phyloP scores from a whole-genome alignment of 2,113 vertebrate species.

The Caracal caracal region DNA sequence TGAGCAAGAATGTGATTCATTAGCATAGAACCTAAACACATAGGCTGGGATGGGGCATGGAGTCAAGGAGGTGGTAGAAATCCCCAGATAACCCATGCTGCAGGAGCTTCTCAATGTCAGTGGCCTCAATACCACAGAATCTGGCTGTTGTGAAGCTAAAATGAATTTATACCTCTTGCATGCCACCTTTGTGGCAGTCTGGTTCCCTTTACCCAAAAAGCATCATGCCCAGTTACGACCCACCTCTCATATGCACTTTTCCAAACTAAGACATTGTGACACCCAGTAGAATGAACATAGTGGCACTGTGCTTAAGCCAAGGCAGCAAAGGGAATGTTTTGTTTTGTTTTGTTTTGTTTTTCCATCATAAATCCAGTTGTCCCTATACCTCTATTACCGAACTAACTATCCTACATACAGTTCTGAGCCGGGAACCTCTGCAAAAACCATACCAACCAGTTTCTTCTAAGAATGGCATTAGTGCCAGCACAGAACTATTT shows the following conservation, averaged over 20 bases:
- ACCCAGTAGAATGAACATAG: neutral
- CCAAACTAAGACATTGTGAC: neutral
- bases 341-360: neutral
- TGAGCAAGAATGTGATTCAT: neutral
- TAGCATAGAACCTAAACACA: neutral
- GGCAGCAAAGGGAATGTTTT: neutral
- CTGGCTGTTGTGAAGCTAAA: neutral
- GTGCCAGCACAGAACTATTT: neutral
- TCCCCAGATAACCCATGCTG: neutral
- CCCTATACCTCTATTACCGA: neutral
- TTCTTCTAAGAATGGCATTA: neutral
- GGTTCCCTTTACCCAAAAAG: neutral
- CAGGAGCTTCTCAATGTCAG: neutral
- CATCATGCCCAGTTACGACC: neutral
- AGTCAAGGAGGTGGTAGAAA: neutral
- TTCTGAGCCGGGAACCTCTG: neutral
- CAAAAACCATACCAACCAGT: neutral
- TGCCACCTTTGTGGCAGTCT: neutral
- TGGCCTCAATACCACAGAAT: neutral
- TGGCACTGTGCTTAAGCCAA: neutral
- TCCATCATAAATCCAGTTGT: neutral
- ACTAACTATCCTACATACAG: neutral
- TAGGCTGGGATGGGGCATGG: neutral
- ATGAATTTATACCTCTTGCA: neutral
- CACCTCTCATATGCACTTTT: neutral